Evolutionary conservation across 2,888 invertebrate genomes (phyloP).

Genomic region (Apotomis betuletana): DNA sequence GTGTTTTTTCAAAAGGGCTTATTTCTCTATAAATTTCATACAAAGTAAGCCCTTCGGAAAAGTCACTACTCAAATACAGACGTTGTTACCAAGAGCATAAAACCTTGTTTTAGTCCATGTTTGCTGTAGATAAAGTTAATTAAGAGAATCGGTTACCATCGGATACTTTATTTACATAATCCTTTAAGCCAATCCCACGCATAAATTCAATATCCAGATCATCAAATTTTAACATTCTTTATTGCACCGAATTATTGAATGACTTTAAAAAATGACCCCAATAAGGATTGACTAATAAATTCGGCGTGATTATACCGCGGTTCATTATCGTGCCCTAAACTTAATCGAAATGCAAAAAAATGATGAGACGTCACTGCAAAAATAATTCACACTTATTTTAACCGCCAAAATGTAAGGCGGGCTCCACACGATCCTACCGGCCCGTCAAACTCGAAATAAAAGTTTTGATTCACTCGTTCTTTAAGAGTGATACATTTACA

Average conservation of each 20-base stretch:
- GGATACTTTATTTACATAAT: slow-evolving; percentile 30
- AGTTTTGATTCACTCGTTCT: not conserved
- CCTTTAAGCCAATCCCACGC: slow-evolving; percentile 12
- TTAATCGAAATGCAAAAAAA: slow-evolving; percentile 67
- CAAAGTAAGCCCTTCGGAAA: not conserved
- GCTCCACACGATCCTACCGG: slow-evolving; percentile 3
- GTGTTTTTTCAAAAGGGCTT: too few species aligned
- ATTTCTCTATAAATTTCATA: too few species aligned
- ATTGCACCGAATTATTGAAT: slow-evolving; percentile 40
- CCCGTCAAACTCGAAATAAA: not conserved
- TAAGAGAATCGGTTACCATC: slow-evolving; percentile 14
- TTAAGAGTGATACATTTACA: too few species aligned
- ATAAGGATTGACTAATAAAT: slow-evolving; percentile 54
- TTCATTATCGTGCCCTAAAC: slow-evolving; percentile 61
- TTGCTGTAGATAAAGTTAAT: slow-evolving; percentile 15
- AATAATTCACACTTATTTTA: slow-evolving; percentile 58
- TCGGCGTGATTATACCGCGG: slow-evolving; percentile 46
- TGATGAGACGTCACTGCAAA: slow-evolving; percentile 63
- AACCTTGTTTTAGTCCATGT: not conserved
- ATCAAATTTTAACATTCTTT: slow-evolving; percentile 41
- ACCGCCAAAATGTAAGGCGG: slow-evolving; percentile 30
- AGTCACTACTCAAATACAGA: not conserved
- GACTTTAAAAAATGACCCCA: slow-evolving; percentile 38
- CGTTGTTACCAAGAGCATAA: not conserved
- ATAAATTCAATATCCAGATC: slow-evolving; percentile 34